phyloP scores from a whole-genome alignment of 1,140 invertebrate species.

The Zaprionus lachaisei region DNA sequence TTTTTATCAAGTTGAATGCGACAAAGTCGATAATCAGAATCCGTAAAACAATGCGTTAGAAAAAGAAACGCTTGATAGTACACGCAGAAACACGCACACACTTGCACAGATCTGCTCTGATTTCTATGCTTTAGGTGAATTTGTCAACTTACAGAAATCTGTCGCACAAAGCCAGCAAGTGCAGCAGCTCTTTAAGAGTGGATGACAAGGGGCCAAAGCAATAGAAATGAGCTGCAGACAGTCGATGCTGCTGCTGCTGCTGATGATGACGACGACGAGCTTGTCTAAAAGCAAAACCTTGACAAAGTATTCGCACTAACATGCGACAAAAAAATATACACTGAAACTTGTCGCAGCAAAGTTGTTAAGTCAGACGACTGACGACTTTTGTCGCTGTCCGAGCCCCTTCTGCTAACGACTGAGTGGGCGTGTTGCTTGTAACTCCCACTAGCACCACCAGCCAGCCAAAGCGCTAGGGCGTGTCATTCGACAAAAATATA shows the following conservation, averaged over 20 bases:
- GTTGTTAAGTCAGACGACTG: constrained; percentile 78
- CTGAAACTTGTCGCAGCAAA: constrained; percentile 76
- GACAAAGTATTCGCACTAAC: constrained; percentile 76
- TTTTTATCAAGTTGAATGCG: not conserved
- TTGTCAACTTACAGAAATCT: constrained; percentile 58
- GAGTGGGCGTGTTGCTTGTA: constrained; percentile 34
- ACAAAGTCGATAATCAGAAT: constrained; percentile 25
- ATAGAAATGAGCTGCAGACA: constrained; percentile 13
- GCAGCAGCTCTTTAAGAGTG: not conserved
- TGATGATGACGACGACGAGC: constrained; percentile 60
- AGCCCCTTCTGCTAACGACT: constrained; percentile 15
- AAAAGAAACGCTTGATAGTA: constrained; percentile 8
- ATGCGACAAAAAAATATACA: constrained; percentile 61
- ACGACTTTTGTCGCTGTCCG: constrained; percentile 52
- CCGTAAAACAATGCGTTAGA: constrained; percentile 9
- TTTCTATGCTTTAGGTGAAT: constrained; percentile 68
- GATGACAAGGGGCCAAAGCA: not conserved
- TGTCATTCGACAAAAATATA: constrained; percentile 21
- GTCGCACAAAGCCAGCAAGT: constrained; percentile 35
- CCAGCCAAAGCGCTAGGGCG: constrained; percentile 24
- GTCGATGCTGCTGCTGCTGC: constrained; percentile 29
- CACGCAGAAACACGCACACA: constrained; percentile 17
- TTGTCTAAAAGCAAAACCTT: constrained; percentile 74
- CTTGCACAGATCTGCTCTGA: constrained; percentile 52
- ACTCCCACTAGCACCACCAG: not conserved